Evolutionary conservation across 2,797 vertebrate genomes (phyloP).

Genomic region (Sebastes trivittatus): DNA sequence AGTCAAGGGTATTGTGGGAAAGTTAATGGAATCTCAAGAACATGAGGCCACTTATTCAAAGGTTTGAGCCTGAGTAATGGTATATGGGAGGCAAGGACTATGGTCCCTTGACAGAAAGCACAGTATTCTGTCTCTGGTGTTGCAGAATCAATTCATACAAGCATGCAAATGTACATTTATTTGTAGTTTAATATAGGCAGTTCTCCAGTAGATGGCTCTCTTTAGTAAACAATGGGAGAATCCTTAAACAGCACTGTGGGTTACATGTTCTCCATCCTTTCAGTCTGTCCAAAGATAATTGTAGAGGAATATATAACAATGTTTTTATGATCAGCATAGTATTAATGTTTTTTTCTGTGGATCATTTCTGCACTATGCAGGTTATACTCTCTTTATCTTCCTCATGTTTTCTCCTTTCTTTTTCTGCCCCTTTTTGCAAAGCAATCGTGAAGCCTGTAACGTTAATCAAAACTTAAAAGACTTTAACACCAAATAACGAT

Average conservation of each 20-base stretch:
- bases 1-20: conserved; percentile 47
- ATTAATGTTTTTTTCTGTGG: not conserved
- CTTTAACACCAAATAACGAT: conserved; percentile 27
- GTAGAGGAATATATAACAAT: not conserved
- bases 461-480: conserved; percentile 43
- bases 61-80: conserved; percentile 36
- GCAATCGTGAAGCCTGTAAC: conserved; percentile 13
- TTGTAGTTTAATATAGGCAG: not conserved
- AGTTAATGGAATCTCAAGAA: conserved; percentile 48
- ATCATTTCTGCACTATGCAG: not conserved
- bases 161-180: not conserved
- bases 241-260: not conserved
- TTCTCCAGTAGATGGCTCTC: conserved; percentile 75
- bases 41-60: conserved; percentile 40
- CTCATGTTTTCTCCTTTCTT: not conserved
- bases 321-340: not conserved
- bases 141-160: not conserved
- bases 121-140: not conserved
- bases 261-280: not conserved
- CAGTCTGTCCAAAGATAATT: not conserved
- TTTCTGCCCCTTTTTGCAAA: not conserved
- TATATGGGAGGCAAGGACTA: conserved; percentile 16
- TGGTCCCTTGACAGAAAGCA: conserved; percentile 3
- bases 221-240: conserved; percentile 57
- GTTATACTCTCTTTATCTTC: not conserved